A percentile compares a stretch with the other conserved stretches of the same genome.
Conservation (phyloP, 1,140 invertebrate species). For the Drosophila setifemur region DNA sequence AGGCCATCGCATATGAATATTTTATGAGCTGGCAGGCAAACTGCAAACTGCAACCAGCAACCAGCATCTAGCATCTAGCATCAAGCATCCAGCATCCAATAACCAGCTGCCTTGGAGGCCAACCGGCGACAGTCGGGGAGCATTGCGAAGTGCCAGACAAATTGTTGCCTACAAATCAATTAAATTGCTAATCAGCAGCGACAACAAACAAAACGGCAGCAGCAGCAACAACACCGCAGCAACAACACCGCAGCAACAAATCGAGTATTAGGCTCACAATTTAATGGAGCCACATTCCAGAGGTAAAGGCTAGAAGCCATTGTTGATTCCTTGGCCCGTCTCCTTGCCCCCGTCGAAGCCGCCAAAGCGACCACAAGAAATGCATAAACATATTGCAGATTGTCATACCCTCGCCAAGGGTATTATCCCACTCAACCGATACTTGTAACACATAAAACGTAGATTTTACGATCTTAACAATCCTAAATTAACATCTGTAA, state of each 20-base stretch:
- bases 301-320: slow-evolving; percentile 47
- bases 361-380: slow-evolving; percentile 68
- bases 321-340: slow-evolving; percentile 31
- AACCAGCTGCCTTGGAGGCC: slow-evolving; percentile 55
- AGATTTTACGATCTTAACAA: no score
- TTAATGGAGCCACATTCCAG: slow-evolving; percentile 76
- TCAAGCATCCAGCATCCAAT: background rate
- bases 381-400: slow-evolving; percentile 71
- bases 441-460: no score
- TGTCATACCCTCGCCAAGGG: no score
- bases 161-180: slow-evolving; percentile 80
- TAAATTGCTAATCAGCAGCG: slow-evolving; percentile 76
- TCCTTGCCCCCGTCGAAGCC: slow-evolving; percentile 18
- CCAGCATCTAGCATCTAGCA: background rate
- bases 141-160: slow-evolving; percentile 60
- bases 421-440: no score
- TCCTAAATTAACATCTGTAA: no score
- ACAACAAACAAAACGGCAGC: slow-evolving; percentile 73
- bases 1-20: slow-evolving; percentile 23
- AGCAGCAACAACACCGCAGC: slow-evolving; percentile 9
- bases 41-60: no score
- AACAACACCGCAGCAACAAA: slow-evolving; percentile 29
- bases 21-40: slow-evolving; percentile 47
- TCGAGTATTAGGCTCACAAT: slow-evolving; percentile 69
- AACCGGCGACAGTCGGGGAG: slow-evolving; percentile 37